Evolutionary conservation across 1,140 invertebrate genomes (phyloP), one percentile per base, ranked within the genome.

Genomic region (Camponotus pennsylvanicus): DNA sequence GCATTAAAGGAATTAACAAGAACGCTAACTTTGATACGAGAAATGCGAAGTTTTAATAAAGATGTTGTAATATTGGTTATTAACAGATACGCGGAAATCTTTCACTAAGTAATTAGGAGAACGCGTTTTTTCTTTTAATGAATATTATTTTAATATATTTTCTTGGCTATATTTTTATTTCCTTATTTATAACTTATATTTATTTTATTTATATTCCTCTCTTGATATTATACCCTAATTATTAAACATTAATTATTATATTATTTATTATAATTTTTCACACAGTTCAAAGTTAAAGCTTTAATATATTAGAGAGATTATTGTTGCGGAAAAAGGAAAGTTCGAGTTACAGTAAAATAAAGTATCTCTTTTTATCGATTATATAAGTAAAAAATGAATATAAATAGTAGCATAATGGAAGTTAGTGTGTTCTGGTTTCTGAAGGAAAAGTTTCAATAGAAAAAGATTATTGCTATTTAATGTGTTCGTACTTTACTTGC

Each of bases 401-500:
- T 40, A 83, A 32, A 9, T 59, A 18, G 8, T 40, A 27, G n/a
- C 61, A 11, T 57, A 77, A 79, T 79, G n/a, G n/a, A 67, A 78
- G 40, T 85, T 85, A 79, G 11, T n/a, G 40, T 45, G 21, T 69
- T 27, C 11, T 45, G 11, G 9, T 87, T 84, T 27, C 13, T 18
- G 0, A 75, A 63, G 40, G 13, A 69, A 57, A 49, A 70, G 45
- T 15, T 32, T 73, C n/a, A 64, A 70, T 57, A 15, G 34, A 18
- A 32, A 61, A 34, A 13, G 61, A 85, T 57, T 52, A 32, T 49
- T 13, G 27, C 34, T 52, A 52, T 5, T 52, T 0, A 42, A 8
- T 27, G 57, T 18, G 67, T 21, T 92, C 95, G 96, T 96, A 98
- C 97, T 98, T 98, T 40, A 97, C 97, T 96, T 98, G 97, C 61